Evolutionary conservation across 2,113 vertebrate genomes (phyloP).

Genomic region (Hystrix cristata): DNA sequence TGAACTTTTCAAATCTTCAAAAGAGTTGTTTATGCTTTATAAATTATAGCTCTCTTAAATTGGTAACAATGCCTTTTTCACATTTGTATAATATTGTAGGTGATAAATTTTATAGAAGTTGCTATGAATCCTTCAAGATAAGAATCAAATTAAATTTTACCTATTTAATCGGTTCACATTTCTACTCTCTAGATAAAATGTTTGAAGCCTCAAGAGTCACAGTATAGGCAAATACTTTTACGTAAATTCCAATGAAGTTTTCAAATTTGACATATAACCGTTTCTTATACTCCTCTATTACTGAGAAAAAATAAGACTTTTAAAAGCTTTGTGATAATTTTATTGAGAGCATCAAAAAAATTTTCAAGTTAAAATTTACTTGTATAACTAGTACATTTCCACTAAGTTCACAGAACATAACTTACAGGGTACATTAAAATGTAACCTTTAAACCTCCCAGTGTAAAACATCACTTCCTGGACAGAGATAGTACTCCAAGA

Average conservation of each 20-base stretch:
- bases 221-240: conserved; percentile 22
- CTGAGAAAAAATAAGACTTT: conserved; percentile 40
- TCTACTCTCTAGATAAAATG: conserved; percentile 52
- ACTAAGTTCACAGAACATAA: conserved; percentile 88
- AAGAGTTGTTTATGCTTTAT: conserved; percentile 54
- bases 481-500: conserved; percentile 91
- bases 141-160: conserved; percentile 55
- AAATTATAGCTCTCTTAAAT: conserved; percentile 47
- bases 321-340: conserved; percentile 68
- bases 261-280: conserved; percentile 35
- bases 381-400: conserved; percentile 80
- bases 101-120: conserved; percentile 44
- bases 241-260: conserved; percentile 4
- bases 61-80: neutral
- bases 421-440: conserved; percentile 92
- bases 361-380: conserved; percentile 75
- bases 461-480: conserved; percentile 94
- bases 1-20: conserved; percentile 51
- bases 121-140: conserved; percentile 41
- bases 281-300: conserved; percentile 30
- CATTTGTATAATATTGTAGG: conserved; percentile 22
- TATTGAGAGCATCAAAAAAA: conserved; percentile 62
- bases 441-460: conserved; percentile 92
- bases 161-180: conserved; percentile 37
- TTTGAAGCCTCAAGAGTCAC: conserved; percentile 48